Percentiles rank a stretch among this genome's conserved stretches.
Conservation (phyloP, 2,113 vertebrate genomes). For the Leiothrix lutea region DNA sequence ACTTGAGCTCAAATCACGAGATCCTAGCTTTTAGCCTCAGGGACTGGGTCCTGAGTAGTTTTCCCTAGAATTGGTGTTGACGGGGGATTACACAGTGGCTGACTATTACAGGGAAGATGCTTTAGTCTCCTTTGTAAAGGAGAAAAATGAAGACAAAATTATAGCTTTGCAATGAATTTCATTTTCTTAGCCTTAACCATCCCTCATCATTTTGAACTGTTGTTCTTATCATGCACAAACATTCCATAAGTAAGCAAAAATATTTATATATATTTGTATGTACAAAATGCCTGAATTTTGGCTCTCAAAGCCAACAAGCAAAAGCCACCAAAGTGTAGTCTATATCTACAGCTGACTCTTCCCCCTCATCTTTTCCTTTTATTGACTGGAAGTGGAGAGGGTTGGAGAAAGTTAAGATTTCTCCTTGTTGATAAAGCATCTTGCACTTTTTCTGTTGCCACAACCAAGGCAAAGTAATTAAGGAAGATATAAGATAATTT, state of each 20-base stretch:
- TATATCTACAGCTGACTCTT: neutral
- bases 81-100: conserved; percentile 52
- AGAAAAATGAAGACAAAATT: conserved; percentile 19
- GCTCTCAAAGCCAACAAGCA: neutral
- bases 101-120: conserved; percentile 57
- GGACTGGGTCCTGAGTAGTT: conserved; percentile 64
- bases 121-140: conserved; percentile 43
- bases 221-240: conserved; percentile 14
- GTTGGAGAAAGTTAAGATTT: neutral
- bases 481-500: neutral
- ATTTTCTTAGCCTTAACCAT: conserved; percentile 49
- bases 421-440: conserved; percentile 1
- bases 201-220: neutral
- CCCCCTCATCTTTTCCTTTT: neutral
- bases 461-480: neutral
- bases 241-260: conserved; percentile 45
- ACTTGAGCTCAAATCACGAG: conserved; percentile 37
- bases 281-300: conserved; percentile 23
- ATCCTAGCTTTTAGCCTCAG: conserved; percentile 55
- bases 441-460: conserved; percentile 28
- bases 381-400: neutral
- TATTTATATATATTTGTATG: conserved; percentile 56
- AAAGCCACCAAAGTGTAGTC: conserved; percentile 46
- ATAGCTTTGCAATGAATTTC: conserved; percentile 53
- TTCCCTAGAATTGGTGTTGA: conserved; percentile 50